Base-by-base conservation (phyloP, 2,888 invertebrate genomes). In the Lasioglossum villosulum region DNA sequence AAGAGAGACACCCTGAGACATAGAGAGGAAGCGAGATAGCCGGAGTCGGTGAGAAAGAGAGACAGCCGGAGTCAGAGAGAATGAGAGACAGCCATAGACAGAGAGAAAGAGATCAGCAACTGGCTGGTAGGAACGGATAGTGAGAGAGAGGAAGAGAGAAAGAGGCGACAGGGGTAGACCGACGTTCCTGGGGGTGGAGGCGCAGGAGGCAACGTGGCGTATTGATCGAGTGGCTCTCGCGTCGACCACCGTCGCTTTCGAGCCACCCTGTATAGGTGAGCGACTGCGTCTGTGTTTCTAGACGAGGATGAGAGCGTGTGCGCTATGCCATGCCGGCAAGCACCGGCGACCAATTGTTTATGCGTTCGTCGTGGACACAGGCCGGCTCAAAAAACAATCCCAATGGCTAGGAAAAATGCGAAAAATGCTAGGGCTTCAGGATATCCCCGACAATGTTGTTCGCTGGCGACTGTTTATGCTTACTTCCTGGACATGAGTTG, bases 201-300 rank as follows among this genome's bases (percentile, higher is more conserved):
- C 89, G 93, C 91, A 92, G 92, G 93, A 93, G 94, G 93, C 94
- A 93, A 94, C 94, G 94, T 95, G 94, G 95, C 92, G 95, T 95
- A 95, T 95, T 95, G 95, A 95, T 95, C 95, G 95, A 95, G 95
- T 95, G 94, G 94, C 94, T 95, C 93, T 93, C 93, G 92, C 93
- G 93, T 91, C 92, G 89, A 91, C 91, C 88, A 92, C 92, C 90
- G 89, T 89, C 84, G 84, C 81, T 84, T 91, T 89, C 89, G 89
- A 89, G 88, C 91, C 93, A 92, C 92, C 90, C 92, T 89, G 90
- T 93, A 93, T 91, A 92, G 84, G 86, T 83, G 88, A 89, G 87
- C 86, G 88, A 88, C 88, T 86, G 82, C 86, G 85, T 86, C 72
- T 66, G 78, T 75, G 78, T 84, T 86, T 52, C 86, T 82, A 81